Evolutionary conservation across 2,113 vertebrate genomes (phyloP).

Genomic region (Lota lota): DNA sequence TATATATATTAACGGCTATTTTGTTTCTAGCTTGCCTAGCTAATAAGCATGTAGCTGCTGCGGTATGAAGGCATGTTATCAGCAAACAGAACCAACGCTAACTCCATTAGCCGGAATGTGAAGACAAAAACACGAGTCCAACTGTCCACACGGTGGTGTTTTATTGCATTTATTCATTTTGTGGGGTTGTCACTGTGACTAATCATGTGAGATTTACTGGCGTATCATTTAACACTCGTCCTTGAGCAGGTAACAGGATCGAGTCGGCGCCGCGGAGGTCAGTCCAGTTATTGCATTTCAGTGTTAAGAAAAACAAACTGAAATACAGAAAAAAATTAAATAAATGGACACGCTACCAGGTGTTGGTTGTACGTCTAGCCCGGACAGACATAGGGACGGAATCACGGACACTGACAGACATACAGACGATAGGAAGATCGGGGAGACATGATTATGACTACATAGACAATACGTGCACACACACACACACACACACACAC

Average conservation of each 20-base stretch:
- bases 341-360: constrained; percentile 28
- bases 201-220: constrained; percentile 47
- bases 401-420: constrained; percentile 10
- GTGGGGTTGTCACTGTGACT: background rate
- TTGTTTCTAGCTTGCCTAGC: no score
- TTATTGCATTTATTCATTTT: no score
- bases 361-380: constrained; percentile 18
- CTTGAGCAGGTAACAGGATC: constrained; percentile 69
- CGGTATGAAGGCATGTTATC: no score
- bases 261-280: constrained; percentile 53
- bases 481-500: background rate
- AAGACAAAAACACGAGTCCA: no score
- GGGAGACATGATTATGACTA: no score
- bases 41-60: no score
- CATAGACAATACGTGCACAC: background rate
- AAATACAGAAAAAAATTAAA: constrained; percentile 8
- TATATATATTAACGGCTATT: no score
- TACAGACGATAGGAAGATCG: background rate
- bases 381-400: constrained; percentile 10
- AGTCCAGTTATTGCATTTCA: constrained; percentile 59
- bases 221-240: constrained; percentile 61
- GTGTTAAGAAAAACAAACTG: constrained; percentile 2
- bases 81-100: no score
- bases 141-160: no score
- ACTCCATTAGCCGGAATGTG: no score